Evolutionary conservation across 2,797 vertebrate genomes (phyloP), one percentile per base, ranked within the genome.

Genomic region (Poecilia velifera): DNA sequence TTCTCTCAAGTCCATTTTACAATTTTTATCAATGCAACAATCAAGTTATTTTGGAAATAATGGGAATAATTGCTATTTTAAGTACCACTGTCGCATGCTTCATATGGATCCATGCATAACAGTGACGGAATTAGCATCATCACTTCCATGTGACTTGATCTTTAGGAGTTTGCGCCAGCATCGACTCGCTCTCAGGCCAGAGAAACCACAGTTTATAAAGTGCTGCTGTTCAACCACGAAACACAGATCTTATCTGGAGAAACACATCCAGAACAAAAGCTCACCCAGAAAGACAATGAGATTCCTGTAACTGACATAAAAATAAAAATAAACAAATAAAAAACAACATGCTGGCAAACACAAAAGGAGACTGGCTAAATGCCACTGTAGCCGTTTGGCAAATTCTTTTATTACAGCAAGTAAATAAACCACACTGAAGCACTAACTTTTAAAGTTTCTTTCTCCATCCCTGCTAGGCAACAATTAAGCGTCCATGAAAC

Each of bases 401-500:
- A 71, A 71, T 45, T 28, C 25, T 71, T 28, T 46, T 28, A 45
- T 46, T 28, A 41, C 68, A 45, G 25, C n/a, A 70, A 43, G 66
- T 43, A 46, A 71, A 71, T n/a, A 45, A 71, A 16, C 41, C 12
- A 31, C 25, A 7, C 41, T 8, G 14, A 28, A 14, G 14, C 41
- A 7, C 41, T 16, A 45, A 71, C 66, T 71, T 71, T 45, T n/a
- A 71, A 12, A 12, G 41, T 46, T 70, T n/a, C 10, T 70, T 45
- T 46, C 77, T 77, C 64, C 72, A 72, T 77, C 74, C 36, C 73
- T 74, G 82, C 83, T 18, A n/a, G 31, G 75, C 43, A 39, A 0
- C 25, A 31, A 88, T 92, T 83, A 89, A 88, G 92, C 79, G 92
- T 86, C 83, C 84, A 91, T 72, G 28, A 53, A 71, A 78, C 83